phyloP scores from a whole-genome alignment of 2,113 vertebrate genomes.

The Dendrocopos noguchii region DNA sequence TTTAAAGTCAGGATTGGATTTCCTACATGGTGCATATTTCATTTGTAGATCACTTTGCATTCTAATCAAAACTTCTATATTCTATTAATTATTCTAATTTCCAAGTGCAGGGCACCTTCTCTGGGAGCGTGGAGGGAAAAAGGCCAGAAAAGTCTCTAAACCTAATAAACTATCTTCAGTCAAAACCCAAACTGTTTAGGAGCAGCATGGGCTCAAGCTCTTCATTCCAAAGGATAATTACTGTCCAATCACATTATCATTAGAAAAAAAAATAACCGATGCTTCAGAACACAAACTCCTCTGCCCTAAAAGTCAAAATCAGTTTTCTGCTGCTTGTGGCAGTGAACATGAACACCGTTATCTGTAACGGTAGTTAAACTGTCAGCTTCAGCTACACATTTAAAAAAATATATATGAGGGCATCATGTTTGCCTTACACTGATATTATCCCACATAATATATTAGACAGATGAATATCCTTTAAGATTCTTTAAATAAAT shows the following conservation, averaged over 20 bases:
- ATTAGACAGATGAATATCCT: background rate
- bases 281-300: background rate
- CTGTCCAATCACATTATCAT: background rate
- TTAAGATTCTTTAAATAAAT: background rate
- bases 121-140: background rate
- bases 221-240: background rate
- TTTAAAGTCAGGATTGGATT: background rate
- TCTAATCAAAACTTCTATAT: background rate
- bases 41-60: background rate
- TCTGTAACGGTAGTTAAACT: background rate
- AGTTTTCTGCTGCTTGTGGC: background rate
- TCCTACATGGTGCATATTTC: background rate
- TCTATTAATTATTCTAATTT: background rate
- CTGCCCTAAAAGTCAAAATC: background rate
- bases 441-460: background rate
- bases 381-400: background rate
- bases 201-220: background rate
- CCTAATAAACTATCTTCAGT: background rate
- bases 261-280: background rate
- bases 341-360: background rate
- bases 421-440: background rate
- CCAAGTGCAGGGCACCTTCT: background rate
- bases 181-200: background rate
- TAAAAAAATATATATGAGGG: background rate
- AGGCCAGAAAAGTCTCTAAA: background rate